A percentile compares a stretch with the other conserved stretches of the same genome.
These are phyloP conservation scores for Periplaneta americana DNA, from an alignment of 1,140 invertebrate genomes.

Conservation along the genomic window DNA sequence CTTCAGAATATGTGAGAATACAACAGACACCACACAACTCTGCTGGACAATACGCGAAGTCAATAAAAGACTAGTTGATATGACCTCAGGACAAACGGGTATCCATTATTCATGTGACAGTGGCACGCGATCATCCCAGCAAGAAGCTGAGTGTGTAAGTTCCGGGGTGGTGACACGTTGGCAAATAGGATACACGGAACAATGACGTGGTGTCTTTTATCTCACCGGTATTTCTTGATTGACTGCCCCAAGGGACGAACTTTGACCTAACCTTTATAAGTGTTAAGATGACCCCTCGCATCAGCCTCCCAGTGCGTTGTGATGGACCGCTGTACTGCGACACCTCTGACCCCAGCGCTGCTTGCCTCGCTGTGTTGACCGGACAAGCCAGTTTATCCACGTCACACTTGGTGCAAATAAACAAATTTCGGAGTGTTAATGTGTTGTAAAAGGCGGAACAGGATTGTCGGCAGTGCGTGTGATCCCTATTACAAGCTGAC, in stretches of 20 bases:
- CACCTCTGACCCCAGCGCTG: neutral
- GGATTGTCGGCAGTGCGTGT: no score
- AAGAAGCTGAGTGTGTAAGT: neutral
- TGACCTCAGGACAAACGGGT: neutral
- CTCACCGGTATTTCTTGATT: neutral
- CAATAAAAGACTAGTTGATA: neutral
- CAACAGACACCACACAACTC: no score
- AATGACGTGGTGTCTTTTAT: no score
- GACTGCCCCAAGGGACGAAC: neutral
- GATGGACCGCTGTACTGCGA: neutral
- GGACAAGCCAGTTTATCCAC: neutral
- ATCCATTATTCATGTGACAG: neutral
- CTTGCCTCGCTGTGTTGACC: neutral
- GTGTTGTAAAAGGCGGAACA: no score
- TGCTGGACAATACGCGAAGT: neutral
- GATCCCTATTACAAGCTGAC: no score
- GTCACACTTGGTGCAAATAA: no score
- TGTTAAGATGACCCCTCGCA: neutral
- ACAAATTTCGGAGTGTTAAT: neutral
- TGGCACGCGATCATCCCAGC: neutral
- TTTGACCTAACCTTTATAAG: neutral
- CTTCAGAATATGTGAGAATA: no score
- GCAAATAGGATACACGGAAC: neutral
- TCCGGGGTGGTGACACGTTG: neutral
- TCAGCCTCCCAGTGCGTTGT: neutral